A percentile compares a stretch with the other conserved stretches of the same genome.
phyloP scores from a whole-genome alignment of 2,797 vertebrate species.

The Chiroxiphia lanceolata region DNA sequence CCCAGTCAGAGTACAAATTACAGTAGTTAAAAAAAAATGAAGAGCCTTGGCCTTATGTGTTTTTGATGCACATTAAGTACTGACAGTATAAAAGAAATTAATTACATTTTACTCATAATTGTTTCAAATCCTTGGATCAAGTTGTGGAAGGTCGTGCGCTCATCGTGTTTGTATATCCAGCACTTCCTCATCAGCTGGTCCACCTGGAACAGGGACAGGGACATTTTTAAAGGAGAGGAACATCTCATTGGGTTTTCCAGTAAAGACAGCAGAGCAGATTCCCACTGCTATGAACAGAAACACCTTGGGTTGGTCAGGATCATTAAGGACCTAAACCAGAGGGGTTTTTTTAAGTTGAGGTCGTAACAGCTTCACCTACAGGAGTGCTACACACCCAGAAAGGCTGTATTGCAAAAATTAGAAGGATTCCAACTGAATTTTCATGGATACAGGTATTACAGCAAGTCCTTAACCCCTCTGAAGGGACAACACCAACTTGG shows the following conservation, averaged over 20 bases:
- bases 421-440: not conserved
- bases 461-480: too few relatives aligned
- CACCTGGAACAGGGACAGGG: slow-evolving; percentile 74
- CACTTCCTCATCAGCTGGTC: slow-evolving; percentile 92
- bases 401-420: not conserved
- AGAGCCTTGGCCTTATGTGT: not conserved
- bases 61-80: not conserved
- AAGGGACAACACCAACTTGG: accelerated
- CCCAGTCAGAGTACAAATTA: slow-evolving; percentile 54
- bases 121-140: slow-evolving; percentile 88
- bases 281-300: too few relatives aligned
- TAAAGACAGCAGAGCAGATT: accelerated
- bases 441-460: not conserved
- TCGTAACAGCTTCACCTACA: not conserved
- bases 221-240: accelerated
- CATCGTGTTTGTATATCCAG: slow-evolving; percentile 86
- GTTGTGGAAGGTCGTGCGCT: slow-evolving; percentile 86
- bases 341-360: not conserved
- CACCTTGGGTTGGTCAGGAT: too few relatives aligned
- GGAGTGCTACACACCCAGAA: not conserved
- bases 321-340: too few relatives aligned
- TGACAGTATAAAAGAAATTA: not conserved
- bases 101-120: slow-evolving; percentile 74
- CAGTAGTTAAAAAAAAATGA: not conserved
- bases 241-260: accelerated